phyloP scores from a whole-genome alignment of 2,113 vertebrate genomes.

The Mesocricetus auratus region DNA sequence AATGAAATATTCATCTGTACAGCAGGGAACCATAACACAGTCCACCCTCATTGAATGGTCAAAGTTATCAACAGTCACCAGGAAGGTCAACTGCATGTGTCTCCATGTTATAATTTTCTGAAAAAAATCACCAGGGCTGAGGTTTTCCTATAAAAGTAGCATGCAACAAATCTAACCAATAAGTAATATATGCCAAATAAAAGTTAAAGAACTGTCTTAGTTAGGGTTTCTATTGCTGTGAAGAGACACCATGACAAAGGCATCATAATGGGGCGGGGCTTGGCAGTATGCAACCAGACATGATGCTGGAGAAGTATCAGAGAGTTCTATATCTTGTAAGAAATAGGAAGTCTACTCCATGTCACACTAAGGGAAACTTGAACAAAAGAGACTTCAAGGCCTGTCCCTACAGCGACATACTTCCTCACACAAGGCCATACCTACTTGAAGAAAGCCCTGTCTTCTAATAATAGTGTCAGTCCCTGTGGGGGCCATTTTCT shows the following conservation, averaged over 20 bases:
- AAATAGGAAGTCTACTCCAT: not conserved
- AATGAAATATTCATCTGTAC: not conserved
- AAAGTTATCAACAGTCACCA: slow-evolving; percentile 15
- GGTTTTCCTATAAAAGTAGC: not conserved
- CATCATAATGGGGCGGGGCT: not conserved
- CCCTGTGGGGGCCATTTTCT: not conserved
- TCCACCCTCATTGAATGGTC: not conserved
- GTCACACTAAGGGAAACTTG: not conserved
- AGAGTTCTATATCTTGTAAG: not conserved
- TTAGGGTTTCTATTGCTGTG: not conserved
- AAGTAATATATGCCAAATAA: not conserved
- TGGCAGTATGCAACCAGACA: not conserved
- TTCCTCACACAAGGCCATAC: not conserved
- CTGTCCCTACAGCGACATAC: not conserved
- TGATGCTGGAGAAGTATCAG: not conserved
- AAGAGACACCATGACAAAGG: not conserved
- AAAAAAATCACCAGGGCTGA: slow-evolving; percentile 28
- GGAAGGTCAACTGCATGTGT: not conserved
- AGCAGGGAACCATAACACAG: not conserved
- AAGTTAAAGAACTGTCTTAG: not conserved
- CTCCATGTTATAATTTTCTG: not conserved
- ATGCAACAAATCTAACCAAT: not conserved
- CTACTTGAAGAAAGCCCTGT: not conserved
- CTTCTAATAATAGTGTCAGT: not conserved
- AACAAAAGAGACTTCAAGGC: not conserved